Evolutionary conservation across 92 coral and sea anemone genomes (phyloP).

Genomic region (Umimayanthus kanabou): DNA sequence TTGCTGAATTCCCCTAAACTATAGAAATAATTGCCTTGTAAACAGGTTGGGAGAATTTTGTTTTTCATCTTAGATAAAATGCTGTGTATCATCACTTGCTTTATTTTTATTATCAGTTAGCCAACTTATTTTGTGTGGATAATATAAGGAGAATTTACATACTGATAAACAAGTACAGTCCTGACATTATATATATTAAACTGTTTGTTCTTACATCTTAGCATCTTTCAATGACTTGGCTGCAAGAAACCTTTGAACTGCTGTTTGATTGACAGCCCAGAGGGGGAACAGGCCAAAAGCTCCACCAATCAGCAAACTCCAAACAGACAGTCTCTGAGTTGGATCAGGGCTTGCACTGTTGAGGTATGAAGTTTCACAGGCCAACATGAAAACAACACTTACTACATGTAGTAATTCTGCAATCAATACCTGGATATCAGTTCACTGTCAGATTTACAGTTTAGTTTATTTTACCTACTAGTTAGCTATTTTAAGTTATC

Average conservation of each 20-base stretch:
- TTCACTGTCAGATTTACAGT: not conserved
- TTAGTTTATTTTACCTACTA: too few species aligned
- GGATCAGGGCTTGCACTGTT: slow-evolving; percentile 67
- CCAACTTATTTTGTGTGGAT: too few species aligned
- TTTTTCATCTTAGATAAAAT: too few species aligned
- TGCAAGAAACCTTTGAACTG: slow-evolving; percentile 91
- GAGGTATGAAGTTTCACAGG: not conserved
- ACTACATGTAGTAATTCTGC: not conserved
- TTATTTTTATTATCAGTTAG: too few species aligned
- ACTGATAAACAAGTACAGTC: too few species aligned
- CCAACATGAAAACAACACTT: not conserved
- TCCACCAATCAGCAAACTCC: slow-evolving; percentile 95
- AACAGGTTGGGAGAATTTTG: too few species aligned
- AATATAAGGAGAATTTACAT: too few species aligned
- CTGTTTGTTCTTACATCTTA: slow-evolving; percentile 55
- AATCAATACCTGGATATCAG: not conserved
- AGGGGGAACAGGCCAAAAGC: slow-evolving; percentile 95
- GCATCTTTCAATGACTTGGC: slow-evolving; percentile 92
- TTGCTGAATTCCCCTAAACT: too few species aligned
- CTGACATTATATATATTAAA: not conserved
- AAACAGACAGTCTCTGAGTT: slow-evolving; percentile 85
- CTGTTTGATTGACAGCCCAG: slow-evolving; percentile 99
- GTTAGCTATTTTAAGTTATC: too few species aligned
- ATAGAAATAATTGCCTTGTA: too few species aligned
- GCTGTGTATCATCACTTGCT: too few species aligned